Percentiles rank a stretch among this genome's conserved stretches.
Evolutionary conservation across 2,797 vertebrate genomes (phyloP).

Genomic region (Sebastes cheni): DNA sequence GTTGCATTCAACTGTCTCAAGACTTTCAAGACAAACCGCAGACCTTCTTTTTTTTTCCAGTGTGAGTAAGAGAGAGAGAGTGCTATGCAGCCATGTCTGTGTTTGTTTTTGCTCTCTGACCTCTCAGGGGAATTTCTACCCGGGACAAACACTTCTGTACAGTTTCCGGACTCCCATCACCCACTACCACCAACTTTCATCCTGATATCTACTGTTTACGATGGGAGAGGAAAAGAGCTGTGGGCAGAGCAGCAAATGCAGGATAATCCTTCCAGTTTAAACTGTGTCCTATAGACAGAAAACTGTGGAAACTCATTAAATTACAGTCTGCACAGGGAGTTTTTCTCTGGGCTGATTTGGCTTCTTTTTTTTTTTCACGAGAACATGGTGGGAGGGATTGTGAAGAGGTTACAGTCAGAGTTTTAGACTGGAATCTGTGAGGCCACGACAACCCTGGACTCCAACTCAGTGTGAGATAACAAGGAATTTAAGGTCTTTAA

Average conservation of each 20-base stretch:
- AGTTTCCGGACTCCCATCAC: slow-evolving; percentile 11
- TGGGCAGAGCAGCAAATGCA: slow-evolving; percentile 11
- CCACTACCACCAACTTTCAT: slow-evolving; percentile 2
- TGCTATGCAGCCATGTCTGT: background rate
- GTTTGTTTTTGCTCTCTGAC: slow-evolving; percentile 31
- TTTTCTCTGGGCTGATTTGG: background rate
- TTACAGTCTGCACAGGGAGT: background rate
- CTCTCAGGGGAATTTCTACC: slow-evolving; percentile 16
- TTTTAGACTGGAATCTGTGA: slow-evolving; percentile 23
- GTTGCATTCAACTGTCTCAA: background rate
- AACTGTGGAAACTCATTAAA: slow-evolving; percentile 10
- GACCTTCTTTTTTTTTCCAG: background rate
- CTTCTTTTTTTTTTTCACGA: background rate
- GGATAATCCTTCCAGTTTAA: slow-evolving; percentile 6
- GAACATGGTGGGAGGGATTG: slow-evolving; percentile 4
- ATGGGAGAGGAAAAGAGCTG: slow-evolving; percentile 12
- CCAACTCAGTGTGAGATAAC: background rate
- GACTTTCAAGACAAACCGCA: background rate
- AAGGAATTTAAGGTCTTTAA: slow-evolving; percentile 6
- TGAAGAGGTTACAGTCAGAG: background rate
- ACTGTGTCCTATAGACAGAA: background rate
- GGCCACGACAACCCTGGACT: slow-evolving; percentile 10
- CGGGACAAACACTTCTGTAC: slow-evolving; percentile 6
- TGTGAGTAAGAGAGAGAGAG: background rate
- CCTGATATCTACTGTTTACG: background rate